Evolutionary conservation across 2,888 invertebrate genomes (phyloP).

Genomic region (Caenorhabditis zanzibari): DNA sequence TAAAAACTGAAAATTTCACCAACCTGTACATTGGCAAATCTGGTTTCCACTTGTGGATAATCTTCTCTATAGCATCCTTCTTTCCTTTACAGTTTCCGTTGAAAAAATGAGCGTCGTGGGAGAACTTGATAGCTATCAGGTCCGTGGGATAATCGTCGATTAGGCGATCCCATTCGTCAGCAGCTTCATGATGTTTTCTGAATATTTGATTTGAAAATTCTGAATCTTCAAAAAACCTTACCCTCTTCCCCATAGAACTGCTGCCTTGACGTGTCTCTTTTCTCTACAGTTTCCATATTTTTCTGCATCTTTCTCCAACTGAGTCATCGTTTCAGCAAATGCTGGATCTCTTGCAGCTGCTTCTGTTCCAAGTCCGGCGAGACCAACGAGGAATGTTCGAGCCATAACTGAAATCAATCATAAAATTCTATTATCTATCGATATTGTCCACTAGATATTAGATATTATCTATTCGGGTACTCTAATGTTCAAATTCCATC

Average conservation of each 20-base stretch:
- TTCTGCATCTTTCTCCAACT: slow-evolving; percentile 81
- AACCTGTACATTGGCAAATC: slow-evolving; percentile 84
- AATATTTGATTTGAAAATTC: too few species aligned
- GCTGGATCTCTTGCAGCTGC: slow-evolving; percentile 81
- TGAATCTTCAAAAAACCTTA: too few species aligned
- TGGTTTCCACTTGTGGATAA: slow-evolving; percentile 84
- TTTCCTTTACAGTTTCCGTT: slow-evolving; percentile 84
- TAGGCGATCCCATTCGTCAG: slow-evolving; percentile 85
- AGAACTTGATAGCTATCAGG: slow-evolving; percentile 85
- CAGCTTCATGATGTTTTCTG: slow-evolving; percentile 84
- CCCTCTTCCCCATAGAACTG: slow-evolving; percentile 84
- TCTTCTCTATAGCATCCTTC: slow-evolving; percentile 85
- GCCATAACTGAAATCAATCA: slow-evolving; percentile 85
- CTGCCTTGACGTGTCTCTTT: slow-evolving; percentile 84
- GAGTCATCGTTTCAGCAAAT: slow-evolving; percentile 83
- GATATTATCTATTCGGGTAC: too few species aligned
- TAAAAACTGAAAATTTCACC: neutral
- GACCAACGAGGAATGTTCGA: slow-evolving; percentile 84
- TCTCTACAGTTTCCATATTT: slow-evolving; percentile 83
- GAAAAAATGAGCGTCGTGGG: slow-evolving; percentile 84
- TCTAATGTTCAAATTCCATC: too few species aligned
- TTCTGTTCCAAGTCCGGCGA: slow-evolving; percentile 85
- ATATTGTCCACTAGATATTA: too few species aligned
- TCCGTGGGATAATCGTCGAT: slow-evolving; percentile 85
- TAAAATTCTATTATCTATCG: too few species aligned